Conservation (phyloP, 2,888 invertebrate genomes). For the Epistrophe grossulariae region DNA sequence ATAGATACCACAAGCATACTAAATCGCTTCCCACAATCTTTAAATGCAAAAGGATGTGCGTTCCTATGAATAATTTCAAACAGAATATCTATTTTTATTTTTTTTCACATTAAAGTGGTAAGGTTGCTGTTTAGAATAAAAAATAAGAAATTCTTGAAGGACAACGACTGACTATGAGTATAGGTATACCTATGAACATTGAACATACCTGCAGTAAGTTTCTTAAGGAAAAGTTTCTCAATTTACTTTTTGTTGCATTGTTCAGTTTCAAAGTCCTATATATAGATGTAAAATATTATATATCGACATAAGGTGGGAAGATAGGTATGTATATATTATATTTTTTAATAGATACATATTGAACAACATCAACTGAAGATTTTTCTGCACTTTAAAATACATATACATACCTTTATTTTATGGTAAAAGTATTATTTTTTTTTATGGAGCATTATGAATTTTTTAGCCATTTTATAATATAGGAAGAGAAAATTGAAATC, state of each 20-base stretch:
- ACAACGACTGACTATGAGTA: not conserved
- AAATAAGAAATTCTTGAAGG: not conserved
- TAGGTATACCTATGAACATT: no score
- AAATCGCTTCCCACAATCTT: slow-evolving; percentile 30
- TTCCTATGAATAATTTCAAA: slow-evolving; percentile 56
- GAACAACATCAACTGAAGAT: not conserved
- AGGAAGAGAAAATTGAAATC: not conserved
- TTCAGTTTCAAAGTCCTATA: not conserved
- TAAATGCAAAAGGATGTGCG: slow-evolving; percentile 22
- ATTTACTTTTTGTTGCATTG: slow-evolving; percentile 30
- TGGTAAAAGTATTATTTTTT: not conserved
- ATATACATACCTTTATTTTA: not conserved
- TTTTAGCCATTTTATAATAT: not conserved
- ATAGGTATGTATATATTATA: no score
- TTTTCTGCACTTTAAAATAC: slow-evolving; percentile 1
- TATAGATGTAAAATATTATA: not conserved
- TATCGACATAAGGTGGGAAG: not conserved
- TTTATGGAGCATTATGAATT: not conserved
- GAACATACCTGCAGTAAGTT: slow-evolving; percentile 5
- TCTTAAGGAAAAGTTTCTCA: slow-evolving; percentile 32
- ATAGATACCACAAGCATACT: slow-evolving; percentile 25
- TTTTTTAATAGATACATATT: not conserved
- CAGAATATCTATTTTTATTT: not conserved
- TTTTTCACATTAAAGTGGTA: not conserved
- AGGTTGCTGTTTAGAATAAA: not conserved